Conservation (phyloP, 2,888 invertebrate species). For the Liposcelis brunnea region DNA sequence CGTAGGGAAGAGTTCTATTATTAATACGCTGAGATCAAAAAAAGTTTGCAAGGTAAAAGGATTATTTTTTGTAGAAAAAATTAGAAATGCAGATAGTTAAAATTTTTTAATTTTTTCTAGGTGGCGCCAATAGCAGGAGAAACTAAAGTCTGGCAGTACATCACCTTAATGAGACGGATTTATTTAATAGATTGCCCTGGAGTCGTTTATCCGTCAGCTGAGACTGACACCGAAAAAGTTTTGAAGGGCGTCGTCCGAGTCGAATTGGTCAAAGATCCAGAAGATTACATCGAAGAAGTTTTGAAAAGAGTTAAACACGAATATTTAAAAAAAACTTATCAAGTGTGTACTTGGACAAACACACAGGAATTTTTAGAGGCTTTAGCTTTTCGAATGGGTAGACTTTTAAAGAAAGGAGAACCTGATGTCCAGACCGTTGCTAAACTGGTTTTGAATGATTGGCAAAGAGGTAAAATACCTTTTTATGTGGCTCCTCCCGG, state of each 20-base stretch:
- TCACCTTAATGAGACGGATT: slow-evolving; percentile 91
- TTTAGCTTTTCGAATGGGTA: slow-evolving; percentile 70
- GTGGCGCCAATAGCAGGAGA: slow-evolving; percentile 94
- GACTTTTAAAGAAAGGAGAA: slow-evolving; percentile 90
- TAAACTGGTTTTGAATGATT: slow-evolving; percentile 93
- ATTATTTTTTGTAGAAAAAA: neutral
- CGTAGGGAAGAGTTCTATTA: slow-evolving; percentile 95
- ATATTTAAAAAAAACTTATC: slow-evolving; percentile 81
- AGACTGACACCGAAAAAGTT: slow-evolving; percentile 87
- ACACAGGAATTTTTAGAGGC: slow-evolving; percentile 81
- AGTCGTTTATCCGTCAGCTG: slow-evolving; percentile 91
- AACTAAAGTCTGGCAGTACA: slow-evolving; percentile 98
- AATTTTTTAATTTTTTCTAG: neutral
- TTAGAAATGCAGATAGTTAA: neutral
- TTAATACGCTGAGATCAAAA: slow-evolving; percentile 87
- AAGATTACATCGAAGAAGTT: slow-evolving; percentile 81
- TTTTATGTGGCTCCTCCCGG: slow-evolving; percentile 82
- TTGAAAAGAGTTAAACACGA: slow-evolving; percentile 74
- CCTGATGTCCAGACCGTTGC: slow-evolving; percentile 79
- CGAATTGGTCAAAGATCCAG: slow-evolving; percentile 83
- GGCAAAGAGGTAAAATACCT: slow-evolving; percentile 94
- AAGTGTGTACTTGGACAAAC: slow-evolving; percentile 51
- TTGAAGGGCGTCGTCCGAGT: slow-evolving; percentile 95
- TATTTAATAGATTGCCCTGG: slow-evolving; percentile 98
- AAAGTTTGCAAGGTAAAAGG: slow-evolving; percentile 81